Base-by-base conservation (phyloP, 2,888 invertebrate species). In the Electrophaes corylata region DNA sequence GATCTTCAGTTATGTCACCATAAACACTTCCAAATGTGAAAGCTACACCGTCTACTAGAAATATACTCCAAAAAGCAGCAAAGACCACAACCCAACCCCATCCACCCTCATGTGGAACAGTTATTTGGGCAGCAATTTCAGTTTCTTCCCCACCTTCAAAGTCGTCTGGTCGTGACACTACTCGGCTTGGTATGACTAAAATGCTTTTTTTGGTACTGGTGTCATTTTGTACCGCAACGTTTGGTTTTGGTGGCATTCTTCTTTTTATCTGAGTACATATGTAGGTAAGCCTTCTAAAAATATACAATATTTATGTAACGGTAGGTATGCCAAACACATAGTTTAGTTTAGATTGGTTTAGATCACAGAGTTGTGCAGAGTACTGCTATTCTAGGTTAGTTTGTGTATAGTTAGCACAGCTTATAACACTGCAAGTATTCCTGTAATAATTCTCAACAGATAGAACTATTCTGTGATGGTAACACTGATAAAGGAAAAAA, bases 1-100 rank as follows among this genome's bases (percentile, higher is more conserved):
- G 69, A 62, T 91, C 91, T 4, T 68, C 53, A 33, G 77, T 69
- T 29, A 91, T 81, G 53, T 88, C 84, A 39, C 65, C 64, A 29
- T 83, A 68, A 56, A 91, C 57, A 65, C 86, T 86, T 20, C 90
- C 91, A 69, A 88, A 91, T 10, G 89, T 87, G 50, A 77, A 90
- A 23, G 72, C 72, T 48, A 84, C 65, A 29, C 91, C 91, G 62
- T 91, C 91, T 48, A 89, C 59, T 49, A 90, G 62, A 58, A 83
- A 79, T 60, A 84, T 78, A 62, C 66, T 66, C 11, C 64, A 60
- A 70, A 90, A 90, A 6, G 86, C 69, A 23, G 80, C 73, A 37
- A 67, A 51, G 1, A 90, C 85, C 10, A 91, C 90, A 4, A 88
- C 72, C 91, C 91, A 91, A 35, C 89, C 90, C 89, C 90, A 91